Conservation (phyloP, 2,888 invertebrate genomes). For the Pycnomerus fuliginosus region DNA sequence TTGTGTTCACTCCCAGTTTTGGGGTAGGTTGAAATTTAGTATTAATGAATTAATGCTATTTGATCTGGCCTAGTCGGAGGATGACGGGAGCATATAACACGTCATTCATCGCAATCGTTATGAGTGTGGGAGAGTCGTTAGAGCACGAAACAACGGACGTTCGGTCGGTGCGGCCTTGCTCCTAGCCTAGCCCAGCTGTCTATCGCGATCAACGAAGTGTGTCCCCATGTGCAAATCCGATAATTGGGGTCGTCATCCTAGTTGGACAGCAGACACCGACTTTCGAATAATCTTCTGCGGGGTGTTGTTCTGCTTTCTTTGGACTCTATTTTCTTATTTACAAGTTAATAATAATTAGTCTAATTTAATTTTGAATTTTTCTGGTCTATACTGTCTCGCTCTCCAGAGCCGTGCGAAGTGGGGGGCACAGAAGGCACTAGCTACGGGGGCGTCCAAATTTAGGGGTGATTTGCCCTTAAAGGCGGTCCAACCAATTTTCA, state of each 20-base stretch:
- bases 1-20: too few species aligned
- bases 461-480: too few species aligned
- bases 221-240: constrained; percentile 49
- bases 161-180: constrained; percentile 36
- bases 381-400: too few species aligned
- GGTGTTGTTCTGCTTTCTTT: background rate
- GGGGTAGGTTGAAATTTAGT: too few species aligned
- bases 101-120: constrained; percentile 2
- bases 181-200: constrained; percentile 40
- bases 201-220: constrained; percentile 32
- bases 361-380: too few species aligned
- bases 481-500: too few species aligned
- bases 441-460: too few species aligned
- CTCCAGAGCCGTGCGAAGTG: too few species aligned
- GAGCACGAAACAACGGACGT: constrained; percentile 27
- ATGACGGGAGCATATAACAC: too few species aligned
- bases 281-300: background rate
- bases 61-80: too few species aligned
- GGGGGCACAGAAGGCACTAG: too few species aligned
- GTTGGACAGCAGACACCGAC: constrained; percentile 19
- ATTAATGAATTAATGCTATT: too few species aligned
- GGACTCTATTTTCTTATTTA: background rate
- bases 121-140: constrained; percentile 32
- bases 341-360: background rate
- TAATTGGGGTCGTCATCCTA: constrained; percentile 48